Conservation (phyloP, 1,140 invertebrate species). For the Archivesica marissinica region DNA sequence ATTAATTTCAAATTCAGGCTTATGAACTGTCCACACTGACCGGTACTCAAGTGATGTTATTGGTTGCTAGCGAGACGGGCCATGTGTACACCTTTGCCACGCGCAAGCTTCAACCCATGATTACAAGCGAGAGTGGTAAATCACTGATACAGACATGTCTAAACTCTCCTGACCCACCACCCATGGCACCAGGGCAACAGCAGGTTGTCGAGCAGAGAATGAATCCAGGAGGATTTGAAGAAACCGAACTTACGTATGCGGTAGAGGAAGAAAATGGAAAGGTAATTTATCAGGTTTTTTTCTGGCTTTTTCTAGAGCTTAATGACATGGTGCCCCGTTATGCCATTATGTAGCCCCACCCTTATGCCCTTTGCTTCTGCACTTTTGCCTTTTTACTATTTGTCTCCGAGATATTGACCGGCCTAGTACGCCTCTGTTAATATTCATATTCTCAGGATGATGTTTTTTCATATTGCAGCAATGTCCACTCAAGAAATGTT, state of each 20-base stretch:
- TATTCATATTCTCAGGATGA: too few relatives aligned
- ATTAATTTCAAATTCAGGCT: conserved; percentile 88
- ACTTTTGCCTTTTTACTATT: too few relatives aligned
- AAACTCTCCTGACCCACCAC: conserved; percentile 97
- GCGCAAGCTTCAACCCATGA: conserved; percentile 99
- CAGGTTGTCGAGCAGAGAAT: conserved; percentile 92
- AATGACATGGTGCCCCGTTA: too few relatives aligned
- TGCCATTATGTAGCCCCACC: too few relatives aligned
- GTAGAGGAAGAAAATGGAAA: conserved; percentile 86
- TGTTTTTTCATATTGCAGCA: too few relatives aligned
- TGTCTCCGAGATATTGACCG: too few relatives aligned
- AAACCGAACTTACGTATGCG: conserved; percentile 98
- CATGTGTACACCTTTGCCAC: conserved; percentile 99
- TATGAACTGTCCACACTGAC: conserved; percentile 99
- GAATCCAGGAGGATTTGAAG: conserved; percentile 99
- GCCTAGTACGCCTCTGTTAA: too few relatives aligned
- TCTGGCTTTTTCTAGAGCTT: too few relatives aligned
- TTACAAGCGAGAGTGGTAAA: conserved; percentile 99
- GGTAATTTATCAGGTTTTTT: conserved; percentile 64
- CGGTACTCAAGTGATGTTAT: conserved; percentile 95
- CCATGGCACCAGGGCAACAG: conserved; percentile 84
- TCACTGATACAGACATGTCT: conserved; percentile 99
- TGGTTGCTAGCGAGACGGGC: conserved; percentile 86
- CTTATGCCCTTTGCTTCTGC: too few relatives aligned
- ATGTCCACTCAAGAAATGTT: too few relatives aligned